Conservation (phyloP, 2,113 vertebrate genomes). For the Sander lucioperca region DNA sequence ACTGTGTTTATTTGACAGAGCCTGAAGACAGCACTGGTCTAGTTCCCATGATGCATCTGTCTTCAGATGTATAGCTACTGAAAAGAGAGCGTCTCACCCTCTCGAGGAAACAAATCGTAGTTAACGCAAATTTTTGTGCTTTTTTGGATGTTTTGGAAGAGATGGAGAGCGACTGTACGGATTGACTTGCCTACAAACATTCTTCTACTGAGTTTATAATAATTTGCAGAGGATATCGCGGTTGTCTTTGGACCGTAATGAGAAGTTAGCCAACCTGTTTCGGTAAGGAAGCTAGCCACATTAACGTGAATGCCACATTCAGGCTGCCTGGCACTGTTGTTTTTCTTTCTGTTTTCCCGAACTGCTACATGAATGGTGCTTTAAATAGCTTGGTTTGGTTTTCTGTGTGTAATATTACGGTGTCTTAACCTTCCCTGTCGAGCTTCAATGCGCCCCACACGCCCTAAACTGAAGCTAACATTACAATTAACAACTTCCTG, state of each 20-base stretch:
- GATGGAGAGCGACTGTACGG: conserved; percentile 40
- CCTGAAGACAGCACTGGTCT: conserved; percentile 4
- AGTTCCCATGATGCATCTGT: conserved; percentile 67
- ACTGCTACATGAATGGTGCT: rapidly evolving
- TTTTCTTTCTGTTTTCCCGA: background rate
- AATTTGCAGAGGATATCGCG: background rate
- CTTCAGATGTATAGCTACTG: background rate
- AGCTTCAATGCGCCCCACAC: background rate
- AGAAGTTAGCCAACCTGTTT: conserved; percentile 39
- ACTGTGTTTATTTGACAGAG: background rate
- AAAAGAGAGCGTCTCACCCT: background rate
- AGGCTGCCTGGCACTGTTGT: background rate
- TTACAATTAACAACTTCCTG: background rate
- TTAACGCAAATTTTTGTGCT: background rate
- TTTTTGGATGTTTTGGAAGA: background rate
- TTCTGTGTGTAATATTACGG: background rate
- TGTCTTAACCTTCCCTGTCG: rapidly evolving
- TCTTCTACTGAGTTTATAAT: background rate
- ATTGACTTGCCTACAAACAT: background rate
- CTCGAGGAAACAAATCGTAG: background rate
- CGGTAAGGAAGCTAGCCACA: conserved; percentile 57
- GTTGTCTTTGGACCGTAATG: background rate
- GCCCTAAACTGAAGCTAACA: background rate
- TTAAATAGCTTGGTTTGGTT: background rate
- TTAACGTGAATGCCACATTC: background rate